phyloP scores from a whole-genome alignment of 2,888 invertebrate genomes.

The Euplexia lucipara region DNA sequence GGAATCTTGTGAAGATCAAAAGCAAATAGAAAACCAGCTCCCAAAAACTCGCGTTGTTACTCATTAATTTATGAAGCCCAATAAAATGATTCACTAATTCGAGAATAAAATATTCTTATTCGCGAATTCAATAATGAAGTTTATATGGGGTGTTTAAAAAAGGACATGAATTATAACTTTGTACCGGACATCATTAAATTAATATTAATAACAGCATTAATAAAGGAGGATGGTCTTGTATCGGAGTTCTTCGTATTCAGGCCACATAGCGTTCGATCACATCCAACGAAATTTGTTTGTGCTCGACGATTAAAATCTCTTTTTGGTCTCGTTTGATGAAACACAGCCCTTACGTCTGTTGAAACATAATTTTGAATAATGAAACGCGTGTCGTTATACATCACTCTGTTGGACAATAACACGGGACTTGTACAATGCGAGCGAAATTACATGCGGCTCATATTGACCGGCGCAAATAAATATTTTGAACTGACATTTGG shows the following conservation, averaged over 20 bases:
- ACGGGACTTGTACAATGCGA: slow-evolving; percentile 77
- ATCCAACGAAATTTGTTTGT: slow-evolving; percentile 53
- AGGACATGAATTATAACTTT: slow-evolving; percentile 52
- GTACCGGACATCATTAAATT: slow-evolving; percentile 56
- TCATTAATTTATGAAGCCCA: slow-evolving; percentile 56
- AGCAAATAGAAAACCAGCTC: slow-evolving; percentile 53
- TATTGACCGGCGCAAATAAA: slow-evolving; percentile 84
- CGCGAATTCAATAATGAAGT: slow-evolving; percentile 46
- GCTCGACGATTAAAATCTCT: slow-evolving; percentile 51
- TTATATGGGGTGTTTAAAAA: slow-evolving; percentile 50
- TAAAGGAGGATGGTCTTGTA: slow-evolving; percentile 56
- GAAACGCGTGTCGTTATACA: slow-evolving; percentile 77
- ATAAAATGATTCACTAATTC: slow-evolving; percentile 59
- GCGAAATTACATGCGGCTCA: slow-evolving; percentile 83
- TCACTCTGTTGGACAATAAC: slow-evolving; percentile 81
- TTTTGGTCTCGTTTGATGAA: slow-evolving; percentile 52
- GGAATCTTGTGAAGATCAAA: slow-evolving; percentile 50
- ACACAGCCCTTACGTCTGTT: slow-evolving; percentile 64
- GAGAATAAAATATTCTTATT: slow-evolving; percentile 49
- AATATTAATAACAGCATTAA: slow-evolving; percentile 58
- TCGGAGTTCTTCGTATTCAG: slow-evolving; percentile 53
- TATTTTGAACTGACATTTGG: slow-evolving; percentile 85
- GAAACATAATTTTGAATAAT: slow-evolving; percentile 79
- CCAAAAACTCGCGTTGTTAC: slow-evolving; percentile 45
- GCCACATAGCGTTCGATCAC: slow-evolving; percentile 37